These are phyloP conservation scores for Enteromius unitaeniatus DNA, from an alignment of 2,797 vertebrate genomes.

Conservation along the genomic window DNA sequence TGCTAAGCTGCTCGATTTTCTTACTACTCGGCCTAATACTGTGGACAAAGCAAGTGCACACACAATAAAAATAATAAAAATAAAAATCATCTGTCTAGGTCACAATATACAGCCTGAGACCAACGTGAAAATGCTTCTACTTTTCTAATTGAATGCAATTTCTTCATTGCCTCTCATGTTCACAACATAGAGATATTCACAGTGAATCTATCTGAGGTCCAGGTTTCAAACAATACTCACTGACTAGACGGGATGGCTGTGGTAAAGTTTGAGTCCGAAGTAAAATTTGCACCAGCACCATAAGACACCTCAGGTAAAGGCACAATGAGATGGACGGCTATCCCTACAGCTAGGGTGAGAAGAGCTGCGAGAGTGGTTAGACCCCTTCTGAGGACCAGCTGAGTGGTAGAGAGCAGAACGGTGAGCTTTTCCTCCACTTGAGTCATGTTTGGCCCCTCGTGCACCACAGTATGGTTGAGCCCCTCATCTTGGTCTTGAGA, in stretches of 20 bases:
- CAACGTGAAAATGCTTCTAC: background rate
- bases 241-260: constrained; percentile 73
- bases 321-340: constrained; percentile 73
- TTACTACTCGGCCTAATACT: background rate
- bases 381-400: constrained; percentile 76
- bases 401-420: constrained; percentile 55
- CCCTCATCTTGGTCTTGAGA: constrained; percentile 49
- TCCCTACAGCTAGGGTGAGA: constrained; percentile 75
- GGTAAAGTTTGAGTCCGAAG: constrained; percentile 22
- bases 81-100: background rate
- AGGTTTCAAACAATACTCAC: constrained; percentile 51
- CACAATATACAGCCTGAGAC: background rate
- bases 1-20: constrained; percentile 19
- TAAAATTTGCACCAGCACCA: background rate
- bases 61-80: background rate
- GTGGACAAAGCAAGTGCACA: constrained; percentile 14
- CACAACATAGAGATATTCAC: constrained; percentile 4
- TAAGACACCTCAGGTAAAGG: constrained; percentile 66
- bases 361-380: constrained; percentile 70
- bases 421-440: constrained; percentile 25
- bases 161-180: background rate
- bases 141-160: background rate
- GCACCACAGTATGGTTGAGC: background rate
- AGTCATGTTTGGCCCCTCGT: constrained; percentile 19
- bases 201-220: constrained; percentile 3